Evolutionary conservation across 2,797 vertebrate genomes (phyloP).

Genomic region (Sebastolobus alascanus): DNA sequence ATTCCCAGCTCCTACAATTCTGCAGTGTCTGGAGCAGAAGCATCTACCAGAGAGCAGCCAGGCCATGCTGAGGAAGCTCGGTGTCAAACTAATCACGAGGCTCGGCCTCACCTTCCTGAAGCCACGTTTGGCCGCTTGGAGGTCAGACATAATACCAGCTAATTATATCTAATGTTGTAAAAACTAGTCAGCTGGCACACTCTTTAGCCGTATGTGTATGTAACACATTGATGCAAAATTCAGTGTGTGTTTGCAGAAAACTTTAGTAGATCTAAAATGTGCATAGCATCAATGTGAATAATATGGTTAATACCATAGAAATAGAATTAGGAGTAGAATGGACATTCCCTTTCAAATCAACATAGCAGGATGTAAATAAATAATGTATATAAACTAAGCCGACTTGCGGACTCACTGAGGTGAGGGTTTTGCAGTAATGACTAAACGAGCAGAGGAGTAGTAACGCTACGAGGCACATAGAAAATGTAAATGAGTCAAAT

Average conservation of each 20-base stretch:
- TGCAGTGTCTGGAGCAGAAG: constrained; percentile 89
- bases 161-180: neutral
- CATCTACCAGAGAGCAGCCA: constrained; percentile 89
- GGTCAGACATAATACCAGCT: constrained; percentile 81
- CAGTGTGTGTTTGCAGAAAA: neutral
- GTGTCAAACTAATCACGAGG: constrained; percentile 93
- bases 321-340: no score
- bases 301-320: neutral
- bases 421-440: no score
- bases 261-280: neutral
- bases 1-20: constrained; percentile 87
- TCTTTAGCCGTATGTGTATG: neutral
- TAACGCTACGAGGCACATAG: no score
- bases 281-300: neutral
- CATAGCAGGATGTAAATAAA: no score
- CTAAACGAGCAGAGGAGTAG: no score
- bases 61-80: constrained; percentile 91
- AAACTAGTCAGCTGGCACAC: neutral
- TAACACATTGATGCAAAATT: neutral
- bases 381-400: no score
- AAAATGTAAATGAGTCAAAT: no score
- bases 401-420: no score
- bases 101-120: constrained; percentile 95
- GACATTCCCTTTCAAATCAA: no score
- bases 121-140: constrained; percentile 94